A percentile compares a stretch with the other conserved stretches of the same genome.
phyloP scores from a whole-genome alignment of 2,113 vertebrate genomes.

The Ochotona princeps region DNA sequence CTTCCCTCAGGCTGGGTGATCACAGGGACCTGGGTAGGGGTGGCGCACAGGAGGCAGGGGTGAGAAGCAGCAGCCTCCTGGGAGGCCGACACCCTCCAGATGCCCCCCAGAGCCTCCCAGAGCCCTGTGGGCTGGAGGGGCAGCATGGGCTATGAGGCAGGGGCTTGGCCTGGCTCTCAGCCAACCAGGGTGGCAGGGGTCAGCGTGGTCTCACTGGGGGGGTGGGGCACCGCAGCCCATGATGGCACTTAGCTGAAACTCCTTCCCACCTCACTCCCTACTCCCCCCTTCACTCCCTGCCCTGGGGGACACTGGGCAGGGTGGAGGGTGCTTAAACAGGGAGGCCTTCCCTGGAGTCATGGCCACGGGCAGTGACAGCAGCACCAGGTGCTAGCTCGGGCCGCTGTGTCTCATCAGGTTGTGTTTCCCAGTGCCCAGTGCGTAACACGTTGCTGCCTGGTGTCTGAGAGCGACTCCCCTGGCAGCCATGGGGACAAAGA shows the following conservation, averaged over 20 bases:
- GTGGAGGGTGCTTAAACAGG: too few species aligned
- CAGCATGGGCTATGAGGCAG: too few species aligned
- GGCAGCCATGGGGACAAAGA: not conserved
- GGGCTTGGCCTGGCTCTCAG: not conserved
- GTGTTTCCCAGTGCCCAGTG: not conserved
- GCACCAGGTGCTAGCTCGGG: fast-evolving
- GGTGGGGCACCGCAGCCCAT: fast-evolving
- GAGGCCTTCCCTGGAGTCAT: not conserved
- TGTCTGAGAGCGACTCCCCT: not conserved
- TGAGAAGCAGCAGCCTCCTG: not conserved
- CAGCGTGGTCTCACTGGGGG: too few species aligned
- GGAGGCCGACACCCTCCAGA: too few species aligned
- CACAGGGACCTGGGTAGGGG: too few species aligned
- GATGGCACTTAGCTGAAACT: not conserved
- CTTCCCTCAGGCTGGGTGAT: too few species aligned
- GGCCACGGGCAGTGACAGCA: not conserved
- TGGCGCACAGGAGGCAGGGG: too few species aligned
- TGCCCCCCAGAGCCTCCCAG: too few species aligned
- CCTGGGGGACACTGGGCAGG: not conserved
- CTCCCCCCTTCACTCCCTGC: not conserved
- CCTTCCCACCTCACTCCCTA: too few species aligned
- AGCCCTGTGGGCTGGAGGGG: too few species aligned
- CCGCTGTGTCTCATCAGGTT: not conserved
- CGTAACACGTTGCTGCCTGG: not conserved
- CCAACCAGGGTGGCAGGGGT: not conserved